A percentile compares a stretch with the other conserved stretches of the same genome.
These are phyloP conservation scores for Drosophila eohydei DNA, from an alignment of 2,888 invertebrate genomes.

Conservation along the genomic window DNA sequence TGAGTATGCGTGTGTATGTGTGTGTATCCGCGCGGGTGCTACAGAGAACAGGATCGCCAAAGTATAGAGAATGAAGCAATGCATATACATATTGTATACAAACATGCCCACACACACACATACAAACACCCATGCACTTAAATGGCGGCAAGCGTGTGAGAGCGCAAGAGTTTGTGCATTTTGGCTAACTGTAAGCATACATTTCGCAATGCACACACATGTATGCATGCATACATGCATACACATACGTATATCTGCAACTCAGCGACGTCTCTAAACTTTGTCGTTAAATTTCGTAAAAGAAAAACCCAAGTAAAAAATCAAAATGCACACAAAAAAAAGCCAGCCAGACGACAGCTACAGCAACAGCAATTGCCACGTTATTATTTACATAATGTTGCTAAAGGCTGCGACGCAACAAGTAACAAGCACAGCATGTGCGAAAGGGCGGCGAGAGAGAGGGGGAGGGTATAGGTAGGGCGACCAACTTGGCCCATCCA, in stretches of 20 bases:
- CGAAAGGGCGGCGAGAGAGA: neutral
- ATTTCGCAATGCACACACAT: conserved; percentile 1
- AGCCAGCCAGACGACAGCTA: conserved; percentile 14
- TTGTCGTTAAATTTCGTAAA: conserved; percentile 39
- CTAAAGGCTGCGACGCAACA: conserved; percentile 60
- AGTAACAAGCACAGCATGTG: conserved; percentile 18
- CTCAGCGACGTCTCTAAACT: conserved; percentile 43
- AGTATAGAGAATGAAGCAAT: conserved; percentile 20
- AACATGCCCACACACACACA: neutral
- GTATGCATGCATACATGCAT: neutral
- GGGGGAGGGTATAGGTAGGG: conserved; percentile 6
- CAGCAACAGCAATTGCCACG: conserved; percentile 35
- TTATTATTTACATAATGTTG: conserved; percentile 76
- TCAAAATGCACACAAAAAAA: conserved; percentile 24
- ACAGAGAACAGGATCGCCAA: conserved; percentile 24
- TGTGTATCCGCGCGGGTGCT: conserved; percentile 2
- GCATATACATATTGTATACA: conserved; percentile 10
- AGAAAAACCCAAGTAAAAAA: conserved; percentile 41
- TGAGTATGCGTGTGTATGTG: neutral
- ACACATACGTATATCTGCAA: conserved; percentile 1
- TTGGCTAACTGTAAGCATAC: conserved; percentile 31
- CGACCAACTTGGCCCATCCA: conserved; percentile 69
- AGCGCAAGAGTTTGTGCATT: conserved; percentile 3
- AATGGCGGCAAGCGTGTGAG: neutral
- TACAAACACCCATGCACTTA: neutral